phyloP scores from a whole-genome alignment of 2,888 invertebrate species.

The Nemapogon koenigi region DNA sequence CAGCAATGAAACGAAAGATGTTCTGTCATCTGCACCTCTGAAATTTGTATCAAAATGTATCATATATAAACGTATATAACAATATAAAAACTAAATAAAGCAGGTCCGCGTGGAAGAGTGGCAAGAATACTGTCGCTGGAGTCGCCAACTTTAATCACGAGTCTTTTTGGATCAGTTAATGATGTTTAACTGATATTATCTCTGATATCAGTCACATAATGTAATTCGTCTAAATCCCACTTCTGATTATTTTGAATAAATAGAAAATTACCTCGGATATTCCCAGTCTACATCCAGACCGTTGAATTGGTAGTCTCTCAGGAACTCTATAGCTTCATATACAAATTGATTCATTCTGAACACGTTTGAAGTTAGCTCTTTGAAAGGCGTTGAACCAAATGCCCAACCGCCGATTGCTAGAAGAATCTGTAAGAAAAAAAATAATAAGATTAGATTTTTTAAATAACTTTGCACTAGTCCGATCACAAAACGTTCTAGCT shows the following conservation, averaged over 20 bases:
- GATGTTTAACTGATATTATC: too few relatives aligned
- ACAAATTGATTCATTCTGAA: slow-evolving; percentile 96
- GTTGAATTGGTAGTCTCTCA: slow-evolving; percentile 89
- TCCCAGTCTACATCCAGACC: slow-evolving; percentile 95
- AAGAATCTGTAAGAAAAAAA: slow-evolving; percentile 63
- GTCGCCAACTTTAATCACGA: too few relatives aligned
- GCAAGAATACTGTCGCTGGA: too few relatives aligned
- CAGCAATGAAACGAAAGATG: slow-evolving; percentile 82
- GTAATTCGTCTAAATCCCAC: too few relatives aligned
- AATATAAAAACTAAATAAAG: too few relatives aligned
- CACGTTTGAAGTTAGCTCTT: slow-evolving; percentile 88
- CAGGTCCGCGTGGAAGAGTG: too few relatives aligned
- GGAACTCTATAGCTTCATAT: slow-evolving; percentile 92
- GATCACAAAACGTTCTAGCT: not conserved
- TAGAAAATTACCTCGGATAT: slow-evolving; percentile 77
- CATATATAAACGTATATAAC: too few relatives aligned
- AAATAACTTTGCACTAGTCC: slow-evolving; percentile 1
- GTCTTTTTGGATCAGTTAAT: too few relatives aligned
- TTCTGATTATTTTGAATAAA: too few relatives aligned
- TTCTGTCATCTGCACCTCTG: slow-evolving; percentile 85
- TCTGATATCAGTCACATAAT: too few relatives aligned
- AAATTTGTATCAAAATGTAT: too few relatives aligned
- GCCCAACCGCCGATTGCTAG: slow-evolving; percentile 96
- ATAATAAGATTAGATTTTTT: slow-evolving; percentile 2
- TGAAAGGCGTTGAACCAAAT: slow-evolving; percentile 93